These are phyloP conservation scores for Mylabris phalerata DNA, from an alignment of 1,140 invertebrate genomes.

Conservation along the genomic window DNA sequence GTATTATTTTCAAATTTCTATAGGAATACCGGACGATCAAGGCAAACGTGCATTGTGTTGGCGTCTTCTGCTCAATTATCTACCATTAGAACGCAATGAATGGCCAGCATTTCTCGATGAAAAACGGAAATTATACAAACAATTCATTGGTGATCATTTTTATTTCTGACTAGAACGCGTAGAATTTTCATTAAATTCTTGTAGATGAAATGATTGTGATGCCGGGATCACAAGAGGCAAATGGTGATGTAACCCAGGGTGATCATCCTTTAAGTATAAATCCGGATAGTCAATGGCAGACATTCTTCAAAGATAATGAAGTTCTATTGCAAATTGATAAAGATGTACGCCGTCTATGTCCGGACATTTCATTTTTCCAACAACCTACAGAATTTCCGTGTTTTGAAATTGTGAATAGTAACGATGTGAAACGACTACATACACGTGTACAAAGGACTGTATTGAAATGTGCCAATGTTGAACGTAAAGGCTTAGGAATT, in stretches of 20 bases:
- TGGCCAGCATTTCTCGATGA: conserved; percentile 60
- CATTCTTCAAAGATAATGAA: conserved; percentile 95
- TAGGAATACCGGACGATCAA: conserved; percentile 77
- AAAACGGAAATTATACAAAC: conserved; percentile 70
- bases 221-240: conserved; percentile 54
- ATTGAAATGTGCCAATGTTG: conserved; percentile 80
- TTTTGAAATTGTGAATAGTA: conserved; percentile 62
- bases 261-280: conserved; percentile 92
- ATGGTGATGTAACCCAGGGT: conserved; percentile 51
- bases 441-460: conserved; percentile 80
- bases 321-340: conserved; percentile 94
- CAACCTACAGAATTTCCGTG: conserved; percentile 84
- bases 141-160: conserved; percentile 66
- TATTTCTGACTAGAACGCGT: background rate
- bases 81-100: conserved; percentile 56
- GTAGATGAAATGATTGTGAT: conserved; percentile 76
- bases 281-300: conserved; percentile 89
- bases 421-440: conserved; percentile 72
- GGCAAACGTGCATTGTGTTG: conserved; percentile 70
- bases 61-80: conserved; percentile 77
- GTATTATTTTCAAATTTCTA: conserved; percentile 17
- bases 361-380: conserved; percentile 96
- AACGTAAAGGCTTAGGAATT: conserved; percentile 79
- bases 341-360: conserved; percentile 89
- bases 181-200: background rate